Base-by-base conservation (phyloP, 2,113 vertebrate genomes). In the Sclerurus mexicanus region DNA sequence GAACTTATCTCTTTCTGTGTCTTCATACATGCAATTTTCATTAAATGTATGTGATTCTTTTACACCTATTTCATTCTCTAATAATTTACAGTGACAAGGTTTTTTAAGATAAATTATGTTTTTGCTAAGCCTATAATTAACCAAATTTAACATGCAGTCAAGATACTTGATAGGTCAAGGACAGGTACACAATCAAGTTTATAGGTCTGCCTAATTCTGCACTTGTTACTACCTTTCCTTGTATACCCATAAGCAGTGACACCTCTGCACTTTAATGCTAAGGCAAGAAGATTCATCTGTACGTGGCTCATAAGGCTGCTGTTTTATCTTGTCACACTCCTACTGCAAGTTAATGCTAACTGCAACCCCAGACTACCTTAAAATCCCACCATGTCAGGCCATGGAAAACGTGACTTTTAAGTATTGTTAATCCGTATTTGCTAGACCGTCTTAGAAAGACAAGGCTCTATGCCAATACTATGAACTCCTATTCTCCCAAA, bases 341-440 rank as follows among this genome's bases (percentile, higher is more conserved):
- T 96, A 93, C 96, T n/a, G 44, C 77, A 97, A 96, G 59, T 73
- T 91, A 92, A 97, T 85, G 56, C 67, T 87, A 87, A 96, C 53
- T 67, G 78, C 18, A 67, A 81, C 72, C 93, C 68, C 56, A 71
- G 75, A 71, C 63, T 85, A 94, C 91, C 93, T 94, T 95, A 84
- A 95, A 96, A 96, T 95, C 85, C 79, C 40, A 75, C 74, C 50
- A 84, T 23, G 52, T 74, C 87, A 91, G 92, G 87, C 60, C 91
- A 95, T 74, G 74, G 88, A 97, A 97, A 95, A 97, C 1, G 40
- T 78, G 89, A 95, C 82, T 90, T 96, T 93, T 94, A 97, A 95
- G 63, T 89, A 92, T 81, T 90, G 77, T 46, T 91, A 96, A 92
- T 82, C 83, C 85, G 66, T 59, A 56, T 87, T 75, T 95, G 73